A percentile compares a stretch with the other conserved stretches of the same genome.
These are phyloP conservation scores for Lophura nycthemera DNA, from an alignment of 2,113 vertebrate species.

Conservation along the genomic window DNA sequence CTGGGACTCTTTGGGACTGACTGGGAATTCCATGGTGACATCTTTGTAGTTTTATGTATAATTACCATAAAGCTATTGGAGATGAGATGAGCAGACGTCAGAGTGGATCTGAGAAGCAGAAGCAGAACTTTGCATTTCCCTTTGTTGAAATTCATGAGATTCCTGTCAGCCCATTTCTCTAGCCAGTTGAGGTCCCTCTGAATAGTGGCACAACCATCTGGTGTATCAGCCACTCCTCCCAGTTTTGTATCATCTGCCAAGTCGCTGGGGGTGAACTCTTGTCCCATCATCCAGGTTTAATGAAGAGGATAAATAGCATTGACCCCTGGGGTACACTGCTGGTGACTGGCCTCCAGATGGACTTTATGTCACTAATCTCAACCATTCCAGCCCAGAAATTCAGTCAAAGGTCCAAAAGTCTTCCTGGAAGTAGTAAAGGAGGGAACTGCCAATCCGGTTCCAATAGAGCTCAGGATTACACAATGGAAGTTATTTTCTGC, in stretches of 20 bases:
- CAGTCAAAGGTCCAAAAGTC: not conserved
- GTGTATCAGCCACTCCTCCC: conserved; percentile 28
- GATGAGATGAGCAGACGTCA: not conserved
- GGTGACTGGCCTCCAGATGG: not conserved
- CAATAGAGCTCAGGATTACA: not conserved
- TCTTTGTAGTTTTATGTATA: not conserved
- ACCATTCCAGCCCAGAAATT: not conserved
- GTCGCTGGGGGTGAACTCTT: conserved; percentile 5
- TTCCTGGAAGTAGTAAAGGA: not conserved
- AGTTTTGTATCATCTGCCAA: conserved; percentile 2
- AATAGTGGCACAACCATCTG: conserved; percentile 51
- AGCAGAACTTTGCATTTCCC: conserved; percentile 13
- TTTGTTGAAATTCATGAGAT: conserved; percentile 56
- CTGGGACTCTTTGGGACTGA: not conserved
- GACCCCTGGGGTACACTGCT: not conserved
- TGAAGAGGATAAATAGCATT: conserved; percentile 17
- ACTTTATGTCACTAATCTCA: not conserved
- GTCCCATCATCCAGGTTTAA: conserved; percentile 32
- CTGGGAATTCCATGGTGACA: not conserved
- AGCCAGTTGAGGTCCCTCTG: not conserved
- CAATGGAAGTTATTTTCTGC: not conserved
- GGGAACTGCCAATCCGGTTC: not conserved
- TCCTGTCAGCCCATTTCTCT: not conserved
- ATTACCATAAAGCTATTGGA: not conserved
- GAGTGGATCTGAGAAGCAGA: not conserved